Evolutionary conservation across 2,797 vertebrate species (phyloP).

Genomic region (Chromis chromis): DNA sequence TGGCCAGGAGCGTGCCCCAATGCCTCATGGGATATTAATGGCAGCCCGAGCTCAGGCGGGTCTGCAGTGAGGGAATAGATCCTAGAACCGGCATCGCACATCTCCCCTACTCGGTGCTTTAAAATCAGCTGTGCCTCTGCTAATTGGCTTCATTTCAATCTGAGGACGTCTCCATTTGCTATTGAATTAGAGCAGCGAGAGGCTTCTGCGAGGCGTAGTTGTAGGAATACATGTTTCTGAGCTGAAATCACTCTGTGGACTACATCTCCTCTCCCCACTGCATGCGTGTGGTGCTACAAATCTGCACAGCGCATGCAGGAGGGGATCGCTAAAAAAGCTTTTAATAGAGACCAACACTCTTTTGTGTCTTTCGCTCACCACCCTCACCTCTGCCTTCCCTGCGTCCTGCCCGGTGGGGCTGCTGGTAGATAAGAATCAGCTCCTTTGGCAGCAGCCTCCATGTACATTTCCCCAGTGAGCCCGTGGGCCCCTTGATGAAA

Average conservation of each 20-base stretch:
- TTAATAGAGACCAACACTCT: constrained; percentile 21
- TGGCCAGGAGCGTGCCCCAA: constrained; percentile 81
- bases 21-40: constrained; percentile 85
- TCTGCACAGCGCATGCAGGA: constrained; percentile 17
- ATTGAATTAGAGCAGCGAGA: constrained; percentile 86
- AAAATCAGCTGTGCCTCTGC: constrained; percentile 85
- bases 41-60: constrained; percentile 81
- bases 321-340: constrained; percentile 37
- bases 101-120: constrained; percentile 84
- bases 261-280: constrained; percentile 11
- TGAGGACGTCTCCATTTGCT: constrained; percentile 86
- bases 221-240: constrained; percentile 47
- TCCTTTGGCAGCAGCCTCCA: constrained; percentile 89
- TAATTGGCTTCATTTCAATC: constrained; percentile 90
- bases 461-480: constrained; percentile 88
- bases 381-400: constrained; percentile 30
- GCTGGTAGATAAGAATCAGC: constrained; percentile 82
- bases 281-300: constrained; percentile 24
- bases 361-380: constrained; percentile 37
- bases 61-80: constrained; percentile 85
- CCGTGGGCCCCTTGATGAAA: constrained; percentile 92
- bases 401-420: constrained; percentile 42
- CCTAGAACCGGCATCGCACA: constrained; percentile 86
- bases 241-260: constrained; percentile 37
- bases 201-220: constrained; percentile 79